These are phyloP conservation scores for Brachionus rubens DNA, from an alignment of 1,140 invertebrate species.

Conservation along the genomic window DNA sequence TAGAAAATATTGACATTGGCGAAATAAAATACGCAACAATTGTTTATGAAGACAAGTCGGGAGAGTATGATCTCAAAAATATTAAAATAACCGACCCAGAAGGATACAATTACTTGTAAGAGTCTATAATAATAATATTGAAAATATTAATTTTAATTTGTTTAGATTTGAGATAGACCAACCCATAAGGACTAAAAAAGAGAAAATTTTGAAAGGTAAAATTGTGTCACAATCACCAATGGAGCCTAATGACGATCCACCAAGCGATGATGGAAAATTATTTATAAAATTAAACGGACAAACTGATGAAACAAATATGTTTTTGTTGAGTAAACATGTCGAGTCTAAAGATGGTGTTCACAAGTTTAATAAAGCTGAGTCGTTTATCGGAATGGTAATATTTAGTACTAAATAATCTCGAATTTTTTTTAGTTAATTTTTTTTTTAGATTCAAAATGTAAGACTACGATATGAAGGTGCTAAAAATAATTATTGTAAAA, in stretches of 20 bases:
- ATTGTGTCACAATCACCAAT: slow-evolving; percentile 22
- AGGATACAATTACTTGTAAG: neutral
- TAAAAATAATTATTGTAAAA: slow-evolving; percentile 24
- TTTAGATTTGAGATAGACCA: neutral
- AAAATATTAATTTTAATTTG: no score
- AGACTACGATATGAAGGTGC: slow-evolving; percentile 4
- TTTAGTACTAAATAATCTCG: neutral
- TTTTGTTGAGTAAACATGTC: neutral
- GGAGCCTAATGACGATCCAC: neutral
- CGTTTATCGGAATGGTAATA: neutral
- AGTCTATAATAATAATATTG: no score
- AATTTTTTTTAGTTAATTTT: neutral
- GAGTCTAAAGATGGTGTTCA: slow-evolving; percentile 16
- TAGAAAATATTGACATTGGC: slow-evolving; percentile 11
- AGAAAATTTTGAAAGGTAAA: slow-evolving; percentile 13
- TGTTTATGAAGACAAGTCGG: neutral
- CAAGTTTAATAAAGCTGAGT: slow-evolving; percentile 9
- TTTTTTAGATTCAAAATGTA: slow-evolving; percentile 30
- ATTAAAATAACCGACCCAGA: slow-evolving; percentile 14
- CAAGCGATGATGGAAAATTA: slow-evolving; percentile 30
- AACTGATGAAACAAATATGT: slow-evolving; percentile 8
- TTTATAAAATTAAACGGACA: neutral
- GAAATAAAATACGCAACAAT: slow-evolving; percentile 27
- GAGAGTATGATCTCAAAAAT: slow-evolving; percentile 21
- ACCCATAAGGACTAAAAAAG: neutral